phyloP scores from a whole-genome alignment of 2,113 vertebrate species.

The Lampris megalopsis region DNA sequence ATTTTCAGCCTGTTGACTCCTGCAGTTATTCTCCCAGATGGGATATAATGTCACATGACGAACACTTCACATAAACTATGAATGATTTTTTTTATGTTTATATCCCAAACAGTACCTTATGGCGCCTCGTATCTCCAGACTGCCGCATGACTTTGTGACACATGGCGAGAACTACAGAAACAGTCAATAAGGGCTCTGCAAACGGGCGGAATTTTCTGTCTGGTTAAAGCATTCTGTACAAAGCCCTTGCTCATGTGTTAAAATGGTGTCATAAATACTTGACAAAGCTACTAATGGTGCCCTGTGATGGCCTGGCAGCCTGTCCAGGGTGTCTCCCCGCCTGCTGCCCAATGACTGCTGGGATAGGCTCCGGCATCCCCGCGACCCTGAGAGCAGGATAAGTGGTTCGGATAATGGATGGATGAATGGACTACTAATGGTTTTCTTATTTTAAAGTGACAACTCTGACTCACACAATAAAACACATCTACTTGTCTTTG shows the following conservation, averaged over 20 bases:
- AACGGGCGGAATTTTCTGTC: conserved; percentile 21
- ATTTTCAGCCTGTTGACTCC: conserved; percentile 48
- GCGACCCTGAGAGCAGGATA: too few relatives aligned
- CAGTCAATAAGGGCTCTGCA: conserved; percentile 12
- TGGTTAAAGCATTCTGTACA: background rate
- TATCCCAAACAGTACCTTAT: conserved; percentile 8
- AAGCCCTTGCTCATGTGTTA: too few relatives aligned
- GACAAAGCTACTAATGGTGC: too few relatives aligned
- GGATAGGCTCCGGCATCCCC: too few relatives aligned
- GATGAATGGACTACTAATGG: too few relatives aligned
- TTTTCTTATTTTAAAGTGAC: too few relatives aligned
- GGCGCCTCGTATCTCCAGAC: conserved; percentile 25
- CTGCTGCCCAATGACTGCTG: too few relatives aligned
- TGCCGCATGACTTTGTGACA: conserved; percentile 20
- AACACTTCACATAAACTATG: conserved; percentile 42
- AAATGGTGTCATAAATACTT: too few relatives aligned
- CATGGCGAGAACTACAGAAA: conserved; percentile 5
- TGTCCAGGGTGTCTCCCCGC: too few relatives aligned
- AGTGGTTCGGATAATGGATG: too few relatives aligned
- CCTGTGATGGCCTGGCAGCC: too few relatives aligned
- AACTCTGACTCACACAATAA: too few relatives aligned
- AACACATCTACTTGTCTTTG: conserved; percentile 18
- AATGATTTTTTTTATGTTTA: conserved; percentile 46
- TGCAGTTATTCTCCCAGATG: conserved; percentile 63
- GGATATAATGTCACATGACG: conserved; percentile 58